Percentiles rank a stretch among this genome's conserved stretches.
Evolutionary conservation across 2,888 invertebrate species (phyloP).

Genomic region (Sesia bembeciformis): DNA sequence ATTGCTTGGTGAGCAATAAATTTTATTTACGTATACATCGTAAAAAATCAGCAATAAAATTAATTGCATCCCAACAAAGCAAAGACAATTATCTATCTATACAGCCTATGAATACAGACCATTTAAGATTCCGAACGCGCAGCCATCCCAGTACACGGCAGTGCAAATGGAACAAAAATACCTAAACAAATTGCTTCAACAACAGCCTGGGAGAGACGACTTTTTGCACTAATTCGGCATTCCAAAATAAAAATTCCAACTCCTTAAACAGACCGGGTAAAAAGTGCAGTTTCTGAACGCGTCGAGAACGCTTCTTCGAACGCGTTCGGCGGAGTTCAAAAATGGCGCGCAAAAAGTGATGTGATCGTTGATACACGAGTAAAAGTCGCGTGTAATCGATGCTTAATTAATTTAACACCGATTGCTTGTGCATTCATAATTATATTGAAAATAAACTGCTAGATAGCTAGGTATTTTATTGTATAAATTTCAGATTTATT

Average conservation of each 20-base stretch:
- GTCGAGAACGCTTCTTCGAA: slow-evolving; percentile 36
- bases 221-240: slow-evolving; percentile 75
- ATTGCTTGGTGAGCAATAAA: too few relatives aligned
- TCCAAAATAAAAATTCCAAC: slow-evolving; percentile 72
- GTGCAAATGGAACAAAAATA: slow-evolving; percentile 64
- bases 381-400: slow-evolving; percentile 14
- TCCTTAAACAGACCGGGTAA: slow-evolving; percentile 51
- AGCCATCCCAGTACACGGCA: slow-evolving; percentile 16
- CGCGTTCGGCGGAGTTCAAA: slow-evolving; percentile 25
- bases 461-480: too few relatives aligned
- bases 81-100: slow-evolving; percentile 19
- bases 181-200: slow-evolving; percentile 66
- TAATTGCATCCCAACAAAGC: slow-evolving; percentile 3
- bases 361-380: slow-evolving; percentile 6
- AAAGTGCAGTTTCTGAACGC: slow-evolving; percentile 40
- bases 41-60: too few relatives aligned
- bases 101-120: slow-evolving; percentile 34
- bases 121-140: slow-evolving; percentile 55
- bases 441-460: too few relatives aligned
- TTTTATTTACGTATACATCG: too few relatives aligned
- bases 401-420: slow-evolving; percentile 3
- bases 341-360: slow-evolving; percentile 14
- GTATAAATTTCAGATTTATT: too few relatives aligned
- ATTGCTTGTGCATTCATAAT: too few relatives aligned
- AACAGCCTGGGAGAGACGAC: slow-evolving; percentile 45